Evolutionary conservation across 1,140 invertebrate genomes (phyloP).

Genomic region (Goniozus legneri): DNA sequence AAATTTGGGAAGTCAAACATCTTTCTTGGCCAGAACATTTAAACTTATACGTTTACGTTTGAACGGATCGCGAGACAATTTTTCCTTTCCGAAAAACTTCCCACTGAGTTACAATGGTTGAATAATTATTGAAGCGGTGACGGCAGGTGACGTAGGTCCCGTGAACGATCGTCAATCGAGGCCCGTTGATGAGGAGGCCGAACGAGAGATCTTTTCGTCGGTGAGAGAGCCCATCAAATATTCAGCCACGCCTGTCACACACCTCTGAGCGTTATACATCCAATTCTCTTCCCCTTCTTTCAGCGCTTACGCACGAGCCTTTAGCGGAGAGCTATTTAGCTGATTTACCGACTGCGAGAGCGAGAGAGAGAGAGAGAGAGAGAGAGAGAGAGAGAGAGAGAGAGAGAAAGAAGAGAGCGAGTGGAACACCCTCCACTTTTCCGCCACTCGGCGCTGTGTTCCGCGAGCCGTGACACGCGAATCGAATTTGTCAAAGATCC

Average conservation of each 20-base stretch:
- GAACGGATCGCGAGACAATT: no score
- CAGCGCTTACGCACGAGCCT: no score
- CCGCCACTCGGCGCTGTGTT: slow-evolving; percentile 37
- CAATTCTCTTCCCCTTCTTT: slow-evolving; percentile 18
- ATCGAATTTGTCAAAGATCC: slow-evolving; percentile 51
- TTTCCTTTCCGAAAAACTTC: no score
- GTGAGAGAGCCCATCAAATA: slow-evolving; percentile 28
- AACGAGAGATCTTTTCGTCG: slow-evolving; percentile 2
- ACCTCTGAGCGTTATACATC: slow-evolving; percentile 34
- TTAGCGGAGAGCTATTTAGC: slow-evolving; percentile 15
- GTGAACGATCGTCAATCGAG: background rate
- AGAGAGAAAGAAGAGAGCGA: no score
- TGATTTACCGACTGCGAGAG: slow-evolving; percentile 35
- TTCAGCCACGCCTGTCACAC: slow-evolving; percentile 33
- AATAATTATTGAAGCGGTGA: slow-evolving; percentile 18
- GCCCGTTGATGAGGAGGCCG: slow-evolving; percentile 10
- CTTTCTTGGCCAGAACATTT: no score
- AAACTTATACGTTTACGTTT: no score
- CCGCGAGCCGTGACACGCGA: slow-evolving; percentile 43
- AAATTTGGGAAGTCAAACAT: no score
- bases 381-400: no score
- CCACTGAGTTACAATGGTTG: slow-evolving; percentile 15
- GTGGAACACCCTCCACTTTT: slow-evolving; percentile 35
- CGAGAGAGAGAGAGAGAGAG: no score
- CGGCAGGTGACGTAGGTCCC: slow-evolving; percentile 17